Percentiles rank a stretch among this genome's conserved stretches.
phyloP scores from a whole-genome alignment of 2,888 invertebrate species.

The Spicauda simplicius region DNA sequence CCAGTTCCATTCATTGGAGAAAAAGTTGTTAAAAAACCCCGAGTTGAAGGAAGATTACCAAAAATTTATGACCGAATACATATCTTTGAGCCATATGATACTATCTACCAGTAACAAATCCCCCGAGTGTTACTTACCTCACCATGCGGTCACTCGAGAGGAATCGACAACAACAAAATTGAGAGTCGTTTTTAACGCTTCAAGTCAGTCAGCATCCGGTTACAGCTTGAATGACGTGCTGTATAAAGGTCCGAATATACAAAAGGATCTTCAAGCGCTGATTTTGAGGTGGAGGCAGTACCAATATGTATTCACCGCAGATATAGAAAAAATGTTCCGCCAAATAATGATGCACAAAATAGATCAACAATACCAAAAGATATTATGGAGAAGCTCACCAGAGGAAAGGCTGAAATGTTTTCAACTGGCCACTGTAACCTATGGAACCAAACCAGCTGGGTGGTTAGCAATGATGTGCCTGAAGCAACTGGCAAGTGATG shows the following conservation, averaged over 20 bases:
- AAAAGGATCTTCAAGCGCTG: slow-evolving; percentile 38
- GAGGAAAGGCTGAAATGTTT: slow-evolving; percentile 17
- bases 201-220: no score
- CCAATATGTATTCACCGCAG: slow-evolving; percentile 39
- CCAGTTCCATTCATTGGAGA: not conserved
- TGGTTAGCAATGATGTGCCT: slow-evolving; percentile 41
- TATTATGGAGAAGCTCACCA: slow-evolving; percentile 26
- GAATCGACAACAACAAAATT: no score
- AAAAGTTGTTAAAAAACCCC: not conserved
- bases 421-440: slow-evolving; percentile 34
- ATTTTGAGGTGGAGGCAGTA: slow-evolving; percentile 41
- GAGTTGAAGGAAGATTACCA: not conserved
- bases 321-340: slow-evolving; percentile 41
- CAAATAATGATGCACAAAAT: slow-evolving; percentile 33
- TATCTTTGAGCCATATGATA: not conserved
- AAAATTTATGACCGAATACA: not conserved
- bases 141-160: no score
- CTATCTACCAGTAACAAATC: not conserved
- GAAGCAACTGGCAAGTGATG: slow-evolving; percentile 35
- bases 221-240: slow-evolving; percentile 15
- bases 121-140: not conserved
- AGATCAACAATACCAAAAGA: slow-evolving; percentile 39
- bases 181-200: no score
- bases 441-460: slow-evolving; percentile 36
- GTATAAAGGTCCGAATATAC: slow-evolving; percentile 29